Percentiles rank a stretch among this genome's conserved stretches.
These are phyloP conservation scores for Drosophila helvetica DNA, from an alignment of 2,888 invertebrate genomes.

Conservation along the genomic window DNA sequence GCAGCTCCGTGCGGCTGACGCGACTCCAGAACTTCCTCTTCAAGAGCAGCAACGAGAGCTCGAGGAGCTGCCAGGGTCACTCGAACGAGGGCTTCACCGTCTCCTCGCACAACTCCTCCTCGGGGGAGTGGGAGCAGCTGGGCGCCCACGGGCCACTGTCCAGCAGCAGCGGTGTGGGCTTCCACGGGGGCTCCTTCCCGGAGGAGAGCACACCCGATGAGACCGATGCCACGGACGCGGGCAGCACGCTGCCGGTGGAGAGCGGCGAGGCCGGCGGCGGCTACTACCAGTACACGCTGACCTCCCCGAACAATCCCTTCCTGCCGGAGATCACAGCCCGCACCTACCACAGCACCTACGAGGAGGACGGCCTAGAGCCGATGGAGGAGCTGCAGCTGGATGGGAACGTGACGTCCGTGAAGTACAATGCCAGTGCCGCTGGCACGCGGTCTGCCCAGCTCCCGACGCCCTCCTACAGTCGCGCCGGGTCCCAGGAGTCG, in stretches of 20 bases:
- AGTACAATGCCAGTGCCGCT: constrained; percentile 51
- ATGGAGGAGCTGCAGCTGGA: constrained; percentile 68
- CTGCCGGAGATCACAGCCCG: constrained; percentile 83
- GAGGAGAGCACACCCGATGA: constrained; percentile 55
- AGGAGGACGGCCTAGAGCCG: constrained; percentile 55
- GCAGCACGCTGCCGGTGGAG: constrained; percentile 50
- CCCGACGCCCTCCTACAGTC: constrained; percentile 77
- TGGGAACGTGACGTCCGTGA: constrained; percentile 73
- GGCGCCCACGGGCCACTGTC: constrained; percentile 46
- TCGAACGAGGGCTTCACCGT: constrained; percentile 81
- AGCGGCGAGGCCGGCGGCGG: constrained; percentile 60
- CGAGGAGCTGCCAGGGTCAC: constrained; percentile 77
- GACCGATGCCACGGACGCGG: constrained; percentile 37
- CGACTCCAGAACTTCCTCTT: constrained; percentile 83
- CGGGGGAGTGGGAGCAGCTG: constrained; percentile 81
- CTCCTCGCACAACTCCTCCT: constrained; percentile 80
- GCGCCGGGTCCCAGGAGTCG: constrained; percentile 80
- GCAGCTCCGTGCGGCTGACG: constrained; percentile 76
- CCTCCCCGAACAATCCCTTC: constrained; percentile 83
- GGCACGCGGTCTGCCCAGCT: constrained; percentile 73
- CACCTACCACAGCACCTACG: constrained; percentile 80
- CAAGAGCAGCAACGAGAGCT: constrained; percentile 81
- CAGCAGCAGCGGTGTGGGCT: constrained; percentile 50
- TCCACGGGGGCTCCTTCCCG: constrained; percentile 63
- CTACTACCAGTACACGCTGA: constrained; percentile 82